A percentile compares a stretch with the other conserved stretches of the same genome.
Evolutionary conservation across 64 coral and sea anemone genomes (phyloP).

Genomic region (Montipora capricornis): DNA sequence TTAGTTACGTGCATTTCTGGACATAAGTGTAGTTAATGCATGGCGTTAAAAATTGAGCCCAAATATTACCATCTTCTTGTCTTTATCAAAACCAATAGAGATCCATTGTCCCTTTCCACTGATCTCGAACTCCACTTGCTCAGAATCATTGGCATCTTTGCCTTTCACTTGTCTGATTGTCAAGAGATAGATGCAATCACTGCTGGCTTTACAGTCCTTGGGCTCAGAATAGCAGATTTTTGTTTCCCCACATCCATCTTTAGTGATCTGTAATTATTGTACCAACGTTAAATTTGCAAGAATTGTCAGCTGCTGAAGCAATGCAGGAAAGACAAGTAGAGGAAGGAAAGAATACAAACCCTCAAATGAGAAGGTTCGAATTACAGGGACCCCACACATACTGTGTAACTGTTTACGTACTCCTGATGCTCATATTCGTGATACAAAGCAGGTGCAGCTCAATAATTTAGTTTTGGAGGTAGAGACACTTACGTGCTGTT

Average conservation of each 20-base stretch:
- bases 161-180: slow-evolving; percentile 37
- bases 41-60: background rate
- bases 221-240: slow-evolving; percentile 83
- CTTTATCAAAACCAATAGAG: slow-evolving; percentile 68
- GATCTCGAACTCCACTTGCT: slow-evolving; percentile 64
- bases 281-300: background rate
- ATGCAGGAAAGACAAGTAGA: background rate
- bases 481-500: too few relatives aligned
- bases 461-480: too few relatives aligned
- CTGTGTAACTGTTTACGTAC: too few relatives aligned
- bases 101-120: slow-evolving; percentile 49
- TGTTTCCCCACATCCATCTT: slow-evolving; percentile 56
- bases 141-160: background rate
- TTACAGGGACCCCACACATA: too few relatives aligned
- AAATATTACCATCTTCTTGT: slow-evolving; percentile 62
- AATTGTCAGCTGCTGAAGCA: background rate
- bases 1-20: too few relatives aligned
- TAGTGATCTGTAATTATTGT: slow-evolving; percentile 57
- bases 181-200: slow-evolving; percentile 72
- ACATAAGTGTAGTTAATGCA: too few relatives aligned
- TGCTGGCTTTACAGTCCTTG: slow-evolving; percentile 43
- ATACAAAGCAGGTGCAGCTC: too few relatives aligned
- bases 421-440: too few relatives aligned
- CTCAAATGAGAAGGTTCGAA: too few relatives aligned
- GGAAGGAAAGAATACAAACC: background rate